A percentile compares a stretch with the other conserved stretches of the same genome.
These are phyloP conservation scores for Eledona agricola DNA, from an alignment of 2,888 invertebrate genomes.

Conservation along the genomic window DNA sequence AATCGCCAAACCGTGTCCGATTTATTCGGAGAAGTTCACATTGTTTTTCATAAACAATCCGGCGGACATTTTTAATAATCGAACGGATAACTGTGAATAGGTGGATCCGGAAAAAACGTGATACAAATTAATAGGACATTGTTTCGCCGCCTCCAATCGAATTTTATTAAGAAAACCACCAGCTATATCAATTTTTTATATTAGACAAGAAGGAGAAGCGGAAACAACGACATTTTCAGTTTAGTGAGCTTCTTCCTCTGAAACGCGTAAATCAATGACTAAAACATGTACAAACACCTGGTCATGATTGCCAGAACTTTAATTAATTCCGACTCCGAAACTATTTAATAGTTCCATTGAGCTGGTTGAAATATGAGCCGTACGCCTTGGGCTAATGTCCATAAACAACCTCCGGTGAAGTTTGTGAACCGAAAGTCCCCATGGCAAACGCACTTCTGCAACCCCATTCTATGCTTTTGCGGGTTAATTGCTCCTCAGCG, in stretches of 20 bases:
- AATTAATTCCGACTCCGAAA: conserved; percentile 38
- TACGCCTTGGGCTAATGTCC: conserved; percentile 31
- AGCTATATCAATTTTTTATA: too few species aligned
- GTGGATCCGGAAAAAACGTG: conserved; percentile 8
- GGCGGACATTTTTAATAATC: conserved; percentile 29
- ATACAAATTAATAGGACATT: conserved; percentile 29
- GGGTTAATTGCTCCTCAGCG: too few species aligned
- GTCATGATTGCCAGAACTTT: conserved; percentile 32
- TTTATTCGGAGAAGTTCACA: conserved; percentile 29
- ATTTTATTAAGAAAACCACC: too few species aligned
- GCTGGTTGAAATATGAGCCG: conserved; percentile 38
- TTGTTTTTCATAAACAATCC: conserved; percentile 35
- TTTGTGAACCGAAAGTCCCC: conserved; percentile 27
- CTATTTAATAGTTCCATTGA: conserved; percentile 35
- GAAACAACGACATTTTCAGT: conserved; percentile 33
- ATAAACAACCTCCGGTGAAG: conserved; percentile 33
- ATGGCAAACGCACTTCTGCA: conserved; percentile 35
- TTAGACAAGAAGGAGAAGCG: too few species aligned
- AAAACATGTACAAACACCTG: too few species aligned
- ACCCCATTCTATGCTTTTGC: too few species aligned
- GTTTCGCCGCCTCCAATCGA: conserved; percentile 26
- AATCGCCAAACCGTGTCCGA: conserved; percentile 32
- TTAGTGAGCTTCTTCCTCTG: conserved; percentile 23
- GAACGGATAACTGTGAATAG: conserved; percentile 24
- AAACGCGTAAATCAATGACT: too few species aligned